Percentiles rank a stretch among this genome's conserved stretches.
Evolutionary conservation across 2,113 vertebrate genomes (phyloP).

Genomic region (Pogonocichla stellata): DNA sequence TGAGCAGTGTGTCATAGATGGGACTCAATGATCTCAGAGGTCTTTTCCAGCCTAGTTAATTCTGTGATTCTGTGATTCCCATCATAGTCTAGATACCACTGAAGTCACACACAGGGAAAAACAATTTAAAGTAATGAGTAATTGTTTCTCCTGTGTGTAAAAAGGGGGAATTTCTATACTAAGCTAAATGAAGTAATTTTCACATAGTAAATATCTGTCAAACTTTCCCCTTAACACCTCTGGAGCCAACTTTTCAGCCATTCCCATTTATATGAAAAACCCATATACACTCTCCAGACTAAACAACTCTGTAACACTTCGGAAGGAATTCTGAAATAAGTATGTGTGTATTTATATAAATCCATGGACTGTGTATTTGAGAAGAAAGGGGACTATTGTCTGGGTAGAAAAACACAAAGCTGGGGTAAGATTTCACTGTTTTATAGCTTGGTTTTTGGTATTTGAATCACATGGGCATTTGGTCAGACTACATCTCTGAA

Average conservation of each 20-base stretch:
- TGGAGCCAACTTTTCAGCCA: background rate
- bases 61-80: background rate
- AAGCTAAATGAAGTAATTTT: background rate
- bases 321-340: background rate
- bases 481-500: background rate
- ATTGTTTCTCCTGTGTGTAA: background rate
- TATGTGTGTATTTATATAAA: background rate
- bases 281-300: background rate
- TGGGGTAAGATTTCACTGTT: background rate
- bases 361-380: background rate
- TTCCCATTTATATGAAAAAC: background rate
- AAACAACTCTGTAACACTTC: background rate
- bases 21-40: background rate
- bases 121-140: background rate
- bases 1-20: background rate
- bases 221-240: background rate
- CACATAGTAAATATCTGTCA: background rate
- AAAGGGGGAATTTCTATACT: background rate
- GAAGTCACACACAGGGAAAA: background rate
- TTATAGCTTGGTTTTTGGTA: background rate
- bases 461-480: background rate
- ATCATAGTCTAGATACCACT: background rate
- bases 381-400: background rate
- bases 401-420: background rate
- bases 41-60: background rate